These are phyloP conservation scores for Pemphredon lugubris DNA, from an alignment of 2,888 invertebrate genomes.

Conservation along the genomic window DNA sequence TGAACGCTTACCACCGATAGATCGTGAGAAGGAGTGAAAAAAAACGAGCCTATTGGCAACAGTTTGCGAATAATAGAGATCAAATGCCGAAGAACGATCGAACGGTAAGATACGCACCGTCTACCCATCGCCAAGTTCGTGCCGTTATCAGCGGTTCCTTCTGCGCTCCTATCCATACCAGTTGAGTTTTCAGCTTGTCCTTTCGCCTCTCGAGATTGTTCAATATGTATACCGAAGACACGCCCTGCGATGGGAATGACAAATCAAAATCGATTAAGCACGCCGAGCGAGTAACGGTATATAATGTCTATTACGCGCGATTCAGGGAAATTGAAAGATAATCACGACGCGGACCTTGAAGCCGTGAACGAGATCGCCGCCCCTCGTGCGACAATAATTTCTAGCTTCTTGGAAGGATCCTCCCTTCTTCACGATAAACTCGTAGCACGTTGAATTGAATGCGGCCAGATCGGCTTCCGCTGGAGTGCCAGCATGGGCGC, in stretches of 20 bases:
- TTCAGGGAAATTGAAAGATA: neutral
- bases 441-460: constrained; percentile 93
- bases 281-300: neutral
- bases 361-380: constrained; percentile 88
- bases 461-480: constrained; percentile 92
- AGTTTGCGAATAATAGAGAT: neutral
- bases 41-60: neutral
- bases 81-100: neutral
- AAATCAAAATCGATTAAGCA: neutral
- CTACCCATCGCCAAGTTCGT: constrained; percentile 94
- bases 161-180: constrained; percentile 95
- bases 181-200: constrained; percentile 89
- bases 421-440: constrained; percentile 91
- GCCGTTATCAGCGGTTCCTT: constrained; percentile 92
- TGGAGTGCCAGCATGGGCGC: constrained; percentile 87
- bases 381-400: constrained; percentile 87
- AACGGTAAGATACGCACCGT: constrained; percentile 83
- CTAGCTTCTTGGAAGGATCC: constrained; percentile 92
- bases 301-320: no score
- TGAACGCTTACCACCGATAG: constrained; percentile 57
- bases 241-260: constrained; percentile 80
- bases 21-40: constrained; percentile 64
- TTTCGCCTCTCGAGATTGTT: constrained; percentile 92
- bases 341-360: constrained; percentile 82
- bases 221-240: constrained; percentile 86